These are phyloP conservation scores for Leptinotarsa peninsularis DNA, from an alignment of 2,888 invertebrate species.

Conservation along the genomic window DNA sequence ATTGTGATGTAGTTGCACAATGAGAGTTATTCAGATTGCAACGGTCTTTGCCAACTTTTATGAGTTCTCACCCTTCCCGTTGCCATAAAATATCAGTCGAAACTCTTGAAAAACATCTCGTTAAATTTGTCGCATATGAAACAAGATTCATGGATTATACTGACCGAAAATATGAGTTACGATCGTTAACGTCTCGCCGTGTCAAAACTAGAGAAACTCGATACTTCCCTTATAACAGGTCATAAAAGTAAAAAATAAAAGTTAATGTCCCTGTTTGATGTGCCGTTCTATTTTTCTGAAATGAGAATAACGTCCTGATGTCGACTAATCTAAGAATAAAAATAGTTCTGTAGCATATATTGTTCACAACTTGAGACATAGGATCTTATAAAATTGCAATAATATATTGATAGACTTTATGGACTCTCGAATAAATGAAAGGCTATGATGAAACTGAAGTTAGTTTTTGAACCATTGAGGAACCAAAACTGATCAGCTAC, in stretches of 20 bases:
- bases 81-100: conserved; percentile 52
- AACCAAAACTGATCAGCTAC: too few species aligned
- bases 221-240: conserved; percentile 49
- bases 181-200: conserved; percentile 56
- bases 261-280: conserved; percentile 17
- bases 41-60: conserved; percentile 52
- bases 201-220: conserved; percentile 51
- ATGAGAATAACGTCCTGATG: background rate
- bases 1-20: background rate
- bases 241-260: conserved; percentile 56
- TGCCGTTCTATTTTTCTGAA: conserved; percentile 17
- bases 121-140: conserved; percentile 64
- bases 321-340: background rate
- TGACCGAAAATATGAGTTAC: conserved; percentile 62
- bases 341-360: background rate
- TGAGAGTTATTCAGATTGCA: conserved; percentile 40
- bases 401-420: too few species aligned
- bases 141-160: conserved; percentile 56
- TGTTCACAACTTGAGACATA: too few species aligned
- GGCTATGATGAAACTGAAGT: too few species aligned
- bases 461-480: too few species aligned
- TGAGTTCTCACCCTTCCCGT: conserved; percentile 52
- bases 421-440: too few species aligned
- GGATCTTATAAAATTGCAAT: too few species aligned
- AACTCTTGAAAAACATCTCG: conserved; percentile 39